Conservation (phyloP, 2,797 vertebrate species). For the Picus viridis region DNA sequence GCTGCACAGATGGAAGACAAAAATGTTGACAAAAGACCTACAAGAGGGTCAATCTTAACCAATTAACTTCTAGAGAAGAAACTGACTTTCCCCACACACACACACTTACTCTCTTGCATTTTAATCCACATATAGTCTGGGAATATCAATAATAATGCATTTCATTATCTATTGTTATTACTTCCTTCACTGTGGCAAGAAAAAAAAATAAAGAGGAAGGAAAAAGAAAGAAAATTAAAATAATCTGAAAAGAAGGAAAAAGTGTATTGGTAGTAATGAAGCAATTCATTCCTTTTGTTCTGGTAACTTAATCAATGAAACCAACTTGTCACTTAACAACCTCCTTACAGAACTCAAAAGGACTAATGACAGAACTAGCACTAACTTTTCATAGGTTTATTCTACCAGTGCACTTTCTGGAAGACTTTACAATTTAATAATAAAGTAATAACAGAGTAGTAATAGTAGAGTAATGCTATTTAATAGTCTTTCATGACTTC, state of each 20-base stretch:
- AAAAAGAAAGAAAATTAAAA: background rate
- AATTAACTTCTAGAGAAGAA: slow-evolving; percentile 1
- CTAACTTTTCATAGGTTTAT: background rate
- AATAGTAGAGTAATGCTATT: background rate
- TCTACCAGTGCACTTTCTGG: background rate
- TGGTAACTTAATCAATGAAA: slow-evolving; percentile 15
- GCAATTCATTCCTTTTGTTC: slow-evolving; percentile 23
- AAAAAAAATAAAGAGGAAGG: background rate
- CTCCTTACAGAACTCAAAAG: background rate
- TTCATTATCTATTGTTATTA: background rate
- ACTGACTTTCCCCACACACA: background rate
- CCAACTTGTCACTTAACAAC: background rate
- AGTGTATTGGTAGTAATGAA: background rate
- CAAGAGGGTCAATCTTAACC: background rate
- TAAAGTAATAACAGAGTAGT: no score
- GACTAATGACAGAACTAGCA: background rate
- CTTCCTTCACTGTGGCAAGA: background rate
- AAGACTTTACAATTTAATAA: background rate
- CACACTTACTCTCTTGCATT: background rate
- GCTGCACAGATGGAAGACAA: slow-evolving; percentile 16
- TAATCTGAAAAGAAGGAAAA: background rate
- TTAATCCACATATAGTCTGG: background rate
- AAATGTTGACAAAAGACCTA: background rate
- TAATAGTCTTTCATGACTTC: background rate
- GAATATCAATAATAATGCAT: background rate